Percentiles rank a stretch among this genome's conserved stretches.
phyloP scores from a whole-genome alignment of 2,113 vertebrate species.

The Nothoprocta pentlandii region DNA sequence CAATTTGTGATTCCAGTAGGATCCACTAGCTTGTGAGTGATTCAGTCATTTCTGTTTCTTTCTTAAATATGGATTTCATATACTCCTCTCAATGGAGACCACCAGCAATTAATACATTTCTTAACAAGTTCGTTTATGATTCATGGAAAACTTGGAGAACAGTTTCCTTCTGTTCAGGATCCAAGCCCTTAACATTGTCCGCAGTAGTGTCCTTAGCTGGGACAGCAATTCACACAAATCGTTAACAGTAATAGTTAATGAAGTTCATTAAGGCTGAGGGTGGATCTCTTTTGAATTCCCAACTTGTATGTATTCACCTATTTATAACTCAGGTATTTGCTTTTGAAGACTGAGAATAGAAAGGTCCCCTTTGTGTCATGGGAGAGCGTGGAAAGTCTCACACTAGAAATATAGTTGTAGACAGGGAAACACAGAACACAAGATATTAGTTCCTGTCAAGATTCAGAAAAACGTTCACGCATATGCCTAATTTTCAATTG shows the following conservation, averaged over 20 bases:
- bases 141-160: background rate
- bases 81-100: background rate
- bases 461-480: background rate
- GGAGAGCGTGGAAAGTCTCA: background rate
- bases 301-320: background rate
- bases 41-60: background rate
- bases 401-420: background rate
- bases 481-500: background rate
- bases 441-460: background rate
- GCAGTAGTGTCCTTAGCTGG: background rate
- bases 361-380: background rate
- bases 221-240: background rate
- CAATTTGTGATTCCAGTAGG: background rate
- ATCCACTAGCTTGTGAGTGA: background rate
- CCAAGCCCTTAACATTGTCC: background rate
- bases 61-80: background rate
- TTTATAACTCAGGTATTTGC: background rate
- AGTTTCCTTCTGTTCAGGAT: background rate
- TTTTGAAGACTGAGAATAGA: background rate
- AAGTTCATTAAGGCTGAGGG: constrained; percentile 1
- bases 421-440: background rate
- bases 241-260: background rate
- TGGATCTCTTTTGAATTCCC: background rate
- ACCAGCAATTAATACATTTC: background rate
- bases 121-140: background rate